Base-by-base conservation (phyloP, 2,888 invertebrate species). In the Amiota minor region DNA sequence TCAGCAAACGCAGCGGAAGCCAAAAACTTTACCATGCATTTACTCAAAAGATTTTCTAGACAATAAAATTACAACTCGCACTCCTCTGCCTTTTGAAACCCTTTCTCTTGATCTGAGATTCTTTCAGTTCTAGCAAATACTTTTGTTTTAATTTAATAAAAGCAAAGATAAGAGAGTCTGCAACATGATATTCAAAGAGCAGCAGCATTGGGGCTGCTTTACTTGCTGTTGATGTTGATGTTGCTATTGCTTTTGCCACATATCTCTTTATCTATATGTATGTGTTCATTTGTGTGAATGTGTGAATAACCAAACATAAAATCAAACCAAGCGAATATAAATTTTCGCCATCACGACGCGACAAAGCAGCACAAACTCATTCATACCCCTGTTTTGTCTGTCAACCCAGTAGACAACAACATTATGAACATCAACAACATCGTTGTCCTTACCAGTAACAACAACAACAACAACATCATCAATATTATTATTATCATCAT, bases 81-180 rank as follows among this genome's bases (percentile, higher is more conserved):
- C 59, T 59, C 20, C 20, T 35, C 35, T 35, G 35, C 2, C 6
- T 6, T 35, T 35, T 23, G 0, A 6, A 35, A 3, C 6, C 35
- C 35, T 35, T 35, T 35, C 35, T 35, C 53, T 53, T n/a, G 53
- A 4, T 53, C 12, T n/a, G 12, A n/a, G 14, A n/a, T 53, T 53
- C 53, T 14, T 59, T 59, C 18, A 11, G n/a, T 59, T 59, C 18
- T 59, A 3, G 3, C 18, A 35, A 20, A 16, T 16, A 59, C 16
- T 47, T 67, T 35, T 35, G 35, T 35, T 67, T 67, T 67, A 50
- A 67, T 50, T 67, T 20, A 67, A 67, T 67, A 49, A 67, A 67
- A 67, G 45, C 20, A 12, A 20, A 47, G 67, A 67, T 67, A 67
- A 67, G 20, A 35, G 35, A 67, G 50, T 67, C 49, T 49, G 67